A percentile compares a stretch with the other conserved stretches of the same genome.
phyloP scores from a whole-genome alignment of 2,797 vertebrate species.

The Bufotes viridis region DNA sequence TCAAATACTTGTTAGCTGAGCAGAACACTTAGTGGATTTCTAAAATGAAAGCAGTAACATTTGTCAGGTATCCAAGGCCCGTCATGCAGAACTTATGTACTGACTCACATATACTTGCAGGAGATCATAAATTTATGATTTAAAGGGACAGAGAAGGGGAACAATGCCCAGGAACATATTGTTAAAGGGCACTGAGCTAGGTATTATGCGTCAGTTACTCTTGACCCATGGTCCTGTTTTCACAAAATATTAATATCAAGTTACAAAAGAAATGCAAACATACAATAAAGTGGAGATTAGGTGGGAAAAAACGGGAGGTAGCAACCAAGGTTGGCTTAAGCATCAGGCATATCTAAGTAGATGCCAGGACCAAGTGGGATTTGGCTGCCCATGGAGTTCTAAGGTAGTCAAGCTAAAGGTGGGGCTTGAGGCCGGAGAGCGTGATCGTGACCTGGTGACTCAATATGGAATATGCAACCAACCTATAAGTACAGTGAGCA shows the following conservation, averaged over 20 bases:
- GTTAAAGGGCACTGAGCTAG: neutral
- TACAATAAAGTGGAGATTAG: neutral
- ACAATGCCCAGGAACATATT: neutral
- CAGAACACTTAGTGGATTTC: slow-evolving; percentile 67
- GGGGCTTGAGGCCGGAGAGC: too few species aligned
- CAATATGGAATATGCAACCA: too few species aligned
- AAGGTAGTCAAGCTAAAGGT: neutral
- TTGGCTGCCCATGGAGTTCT: neutral
- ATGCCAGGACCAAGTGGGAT: neutral
- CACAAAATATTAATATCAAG: neutral
- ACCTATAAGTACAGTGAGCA: too few species aligned
- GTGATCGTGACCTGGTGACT: too few species aligned
- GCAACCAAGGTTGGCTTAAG: too few species aligned
- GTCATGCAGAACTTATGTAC: slow-evolving; percentile 67
- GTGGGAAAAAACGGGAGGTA: fast-evolving
- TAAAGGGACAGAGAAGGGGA: neutral
- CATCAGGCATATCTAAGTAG: neutral
- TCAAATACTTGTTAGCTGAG: slow-evolving; percentile 68
- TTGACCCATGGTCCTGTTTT: neutral
- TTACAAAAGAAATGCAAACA: neutral
- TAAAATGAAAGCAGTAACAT: slow-evolving; percentile 68
- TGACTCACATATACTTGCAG: slow-evolving; percentile 30
- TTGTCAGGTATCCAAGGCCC: slow-evolving; percentile 68
- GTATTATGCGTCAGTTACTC: neutral
- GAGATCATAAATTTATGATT: neutral